These are phyloP conservation scores for Galagoides demidoff DNA, from an alignment of 2,797 vertebrate genomes.

Conservation along the genomic window DNA sequence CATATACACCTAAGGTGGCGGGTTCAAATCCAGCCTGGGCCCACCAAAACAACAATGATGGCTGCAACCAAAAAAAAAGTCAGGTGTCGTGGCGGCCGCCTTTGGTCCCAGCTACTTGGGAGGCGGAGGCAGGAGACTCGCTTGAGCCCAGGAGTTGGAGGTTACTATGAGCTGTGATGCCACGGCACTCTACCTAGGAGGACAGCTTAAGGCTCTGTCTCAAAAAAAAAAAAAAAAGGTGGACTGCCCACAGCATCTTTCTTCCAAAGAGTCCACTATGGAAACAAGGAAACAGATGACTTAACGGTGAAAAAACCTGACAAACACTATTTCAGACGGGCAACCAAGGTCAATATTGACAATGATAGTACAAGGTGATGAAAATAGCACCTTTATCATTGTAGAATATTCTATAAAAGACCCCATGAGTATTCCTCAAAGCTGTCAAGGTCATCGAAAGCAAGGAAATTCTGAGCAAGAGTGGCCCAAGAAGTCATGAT, in stretches of 20 bases:
- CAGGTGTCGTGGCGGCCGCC: too few relatives aligned
- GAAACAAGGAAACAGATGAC: neutral
- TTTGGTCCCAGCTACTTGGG: too few relatives aligned
- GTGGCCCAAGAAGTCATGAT: neutral
- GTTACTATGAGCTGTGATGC: too few relatives aligned
- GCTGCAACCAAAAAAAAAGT: too few relatives aligned
- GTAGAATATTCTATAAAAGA: neutral
- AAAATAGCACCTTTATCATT: neutral
- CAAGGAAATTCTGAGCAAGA: neutral
- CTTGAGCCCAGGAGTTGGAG: too few relatives aligned
- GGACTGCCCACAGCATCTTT: neutral
- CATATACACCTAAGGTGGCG: too few relatives aligned
- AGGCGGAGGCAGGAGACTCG: too few relatives aligned
- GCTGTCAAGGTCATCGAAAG: neutral
- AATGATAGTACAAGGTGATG: neutral
- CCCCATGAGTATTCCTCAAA: neutral
- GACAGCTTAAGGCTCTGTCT: too few relatives aligned
- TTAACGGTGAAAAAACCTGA: neutral
- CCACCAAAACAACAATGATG: too few relatives aligned
- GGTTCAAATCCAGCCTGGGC: too few relatives aligned
- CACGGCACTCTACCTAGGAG: too few relatives aligned
- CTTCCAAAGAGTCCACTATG: neutral
- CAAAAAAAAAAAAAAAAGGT: too few relatives aligned
- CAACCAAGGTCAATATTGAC: neutral
- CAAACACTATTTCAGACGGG: neutral